Base-by-base conservation (phyloP, 2,888 invertebrate species). In the Cordilura impudica region DNA sequence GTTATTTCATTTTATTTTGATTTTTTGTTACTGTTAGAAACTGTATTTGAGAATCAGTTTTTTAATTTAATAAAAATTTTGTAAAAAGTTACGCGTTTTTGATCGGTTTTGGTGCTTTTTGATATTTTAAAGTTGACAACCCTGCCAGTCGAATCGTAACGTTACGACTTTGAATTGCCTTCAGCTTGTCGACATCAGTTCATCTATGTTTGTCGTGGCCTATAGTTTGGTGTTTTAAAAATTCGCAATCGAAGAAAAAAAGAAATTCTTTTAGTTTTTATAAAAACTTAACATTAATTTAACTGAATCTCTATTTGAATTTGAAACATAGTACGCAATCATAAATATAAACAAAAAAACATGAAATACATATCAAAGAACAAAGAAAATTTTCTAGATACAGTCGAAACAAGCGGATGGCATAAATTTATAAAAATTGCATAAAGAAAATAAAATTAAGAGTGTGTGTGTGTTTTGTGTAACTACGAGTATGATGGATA, bases 161-260 rank as follows among this genome's bases (percentile, higher is more conserved):
- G 21, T 65, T 69, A 35, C 29, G 39, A 65, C 45, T 58, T 73
- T 47, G 19, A 18, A 67, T 63, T 79, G 75, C 79, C 79, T 82
- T 80, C 78, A 67, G 67, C 71, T 71, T 56, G 67, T 67, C 75
- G 75, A 67, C 67, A 84, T 88, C 86, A 89, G 89, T 89, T 86
- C 84, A 87, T 86, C 86, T 87, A 87, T 86, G 87, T 86, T 85
- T 85, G 85, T 86, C 88, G 86, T 87, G 84, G 85, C 85, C 87
- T 86, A 83, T 86, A 87, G 89, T 89, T 88, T 88, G 81, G 82
- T 86, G 63, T 54, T 75, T 72, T 19, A 63, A 72, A 63, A 82
- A 79, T 63, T 61, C 83, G 83, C 82, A 76, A 39, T 35, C 49
- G 51, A 35, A 71, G 31, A 67, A 23, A 35, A 35, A 35, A 69